Evolutionary conservation across 2,113 vertebrate genomes (phyloP), one percentile per base, ranked within the genome.

Genomic region (Pygoscelis adeliae): DNA sequence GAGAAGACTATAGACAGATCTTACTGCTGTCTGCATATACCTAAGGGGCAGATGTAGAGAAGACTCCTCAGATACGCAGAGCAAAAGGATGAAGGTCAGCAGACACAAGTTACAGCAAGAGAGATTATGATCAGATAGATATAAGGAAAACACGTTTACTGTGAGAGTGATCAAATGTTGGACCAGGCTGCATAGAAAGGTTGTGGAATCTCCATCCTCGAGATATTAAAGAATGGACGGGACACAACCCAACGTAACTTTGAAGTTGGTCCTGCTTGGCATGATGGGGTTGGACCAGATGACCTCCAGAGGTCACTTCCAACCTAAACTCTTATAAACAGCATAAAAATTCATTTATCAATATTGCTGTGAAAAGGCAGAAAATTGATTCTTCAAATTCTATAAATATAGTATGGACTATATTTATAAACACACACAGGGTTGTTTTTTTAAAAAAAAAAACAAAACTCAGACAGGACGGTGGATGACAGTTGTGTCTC

Each of bases 161-260:
- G 5, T 23, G 7, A 44, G 30, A 83, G 17, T 15, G 40, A 36
- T 53, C 30, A 81, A 83, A 46, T 6, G 13, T 8, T 49, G 71
- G 27, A 83, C 26, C 20, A 83, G 38, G 23, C 46, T 70, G 25
- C 59, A 23, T 3, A 49, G 76, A 81, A 90, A 78, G 19, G 59
- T 2, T 83, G 27, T 44, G 25, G 70, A 83, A 70, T 56, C 62
- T 77, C 58, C 26, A 49, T 29, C 62, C 53, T 58, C 6, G 46
- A 80, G 50, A 62, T 46, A 76, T 6, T 52, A 7, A 49, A 59
- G 65, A 70, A 66, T 3, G 3, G 47, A 84, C 1, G 6, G 30
- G 38, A 66, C 0, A 1, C 9, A 49, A 63, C 55, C 11, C n/a
- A 87, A 5, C 0, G 0, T 19, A 70, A 83, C 19, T 81, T 66